Base-by-base conservation (phyloP, 2,113 vertebrate genomes). In the Beaufortia kweichowensis region DNA sequence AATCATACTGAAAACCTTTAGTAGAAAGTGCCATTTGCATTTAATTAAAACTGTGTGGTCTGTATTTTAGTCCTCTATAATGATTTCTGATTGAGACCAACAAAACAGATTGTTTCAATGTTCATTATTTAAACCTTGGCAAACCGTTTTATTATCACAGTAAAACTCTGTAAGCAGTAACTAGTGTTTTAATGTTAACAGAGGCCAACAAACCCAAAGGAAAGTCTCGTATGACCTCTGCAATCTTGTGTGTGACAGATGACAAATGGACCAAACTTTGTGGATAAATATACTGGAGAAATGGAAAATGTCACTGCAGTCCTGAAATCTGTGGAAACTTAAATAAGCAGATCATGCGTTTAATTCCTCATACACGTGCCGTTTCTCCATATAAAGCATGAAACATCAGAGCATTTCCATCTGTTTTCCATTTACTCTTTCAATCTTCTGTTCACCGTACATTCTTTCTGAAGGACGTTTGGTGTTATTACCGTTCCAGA, bases 391-490 rank as follows among this genome's bases (percentile, higher is more conserved):
- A 70, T 70, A 82, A 69, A 76, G 61, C 56, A 39, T 10, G 24
- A 28, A 29, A 14, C 4, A 12, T 31, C 24, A 17, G 43, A 57
- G 55, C 41, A 79, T 66, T 74, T 82, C 68, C 83, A 84, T 84
- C 80, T 84, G 80, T 80, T 82, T 78, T 75, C 55, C 77, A 79
- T 80, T 75, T 46, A 21, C 35, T 66, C 50, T 55, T 28, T 53
- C 55, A 50, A 28, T 65, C 63, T 73, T 66, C 69, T 17, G 24
- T 61, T 78, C 31, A 39, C 65, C 57, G 73, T 62, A 82, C 71
- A 80, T 80, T 80, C 78, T 78, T 80, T 71, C 80, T 71, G 28
- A 84, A 84, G 75, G 55, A 76, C 72, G 78, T 84, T 80, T 71
- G 31, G 48, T 77, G 75, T 78, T 72, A 71, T 82, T 65, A 61